Base-by-base conservation (phyloP, 2,888 invertebrate genomes). In the Sesia apiformis region DNA sequence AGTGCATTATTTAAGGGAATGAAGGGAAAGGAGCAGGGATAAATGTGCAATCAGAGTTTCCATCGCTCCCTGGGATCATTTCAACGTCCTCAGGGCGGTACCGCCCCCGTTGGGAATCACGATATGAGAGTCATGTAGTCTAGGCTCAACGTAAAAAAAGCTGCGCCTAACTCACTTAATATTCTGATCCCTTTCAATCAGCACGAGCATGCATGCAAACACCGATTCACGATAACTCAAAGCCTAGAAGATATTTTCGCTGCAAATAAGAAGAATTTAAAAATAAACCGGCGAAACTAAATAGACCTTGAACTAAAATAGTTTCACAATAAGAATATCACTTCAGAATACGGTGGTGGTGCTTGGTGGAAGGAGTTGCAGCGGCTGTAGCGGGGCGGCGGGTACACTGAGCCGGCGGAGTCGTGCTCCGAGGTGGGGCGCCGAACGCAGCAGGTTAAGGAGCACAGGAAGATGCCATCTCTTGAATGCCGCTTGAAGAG, bases 271-370 rank as follows among this genome's bases (percentile, higher is more conserved):
- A 55, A 58, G 39, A 61, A 64, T 42, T 42, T 42, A 42, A 69
- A 69, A 62, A 39, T 53, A 58, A 69, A 68, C 54, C 56, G 67
- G 23, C 65, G 58, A 62, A 72, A 69, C 63, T 56, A 58, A 67
- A 71, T 61, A 66, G 59, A 64, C 61, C 59, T 65, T 60, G 40
- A 63, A 65, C 58, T 59, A 59, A 62, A 63, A 58, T 61, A 63
- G 56, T 60, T 42, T 64, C 63, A 66, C 61, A 70, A 65, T 58
- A 66, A 67, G 58, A 65, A 61, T 62, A 67, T 72, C 64, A 95
- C 96, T 92, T 96, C 96, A 58, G 94, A 94, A 81, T 96, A 96
- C 0, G 96, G 96, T 38, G 95, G 95, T 40, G 96, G 96, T 3
- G 94, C 93, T 74, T 94, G 95, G 70, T 95, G 94, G 75, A 96